Percentiles rank a stretch among this genome's conserved stretches.
These are phyloP conservation scores for Sanderia malayensis DNA, from an alignment of 30 jellyfish, hydroid and myxozoan genomes.

Conservation along the genomic window DNA sequence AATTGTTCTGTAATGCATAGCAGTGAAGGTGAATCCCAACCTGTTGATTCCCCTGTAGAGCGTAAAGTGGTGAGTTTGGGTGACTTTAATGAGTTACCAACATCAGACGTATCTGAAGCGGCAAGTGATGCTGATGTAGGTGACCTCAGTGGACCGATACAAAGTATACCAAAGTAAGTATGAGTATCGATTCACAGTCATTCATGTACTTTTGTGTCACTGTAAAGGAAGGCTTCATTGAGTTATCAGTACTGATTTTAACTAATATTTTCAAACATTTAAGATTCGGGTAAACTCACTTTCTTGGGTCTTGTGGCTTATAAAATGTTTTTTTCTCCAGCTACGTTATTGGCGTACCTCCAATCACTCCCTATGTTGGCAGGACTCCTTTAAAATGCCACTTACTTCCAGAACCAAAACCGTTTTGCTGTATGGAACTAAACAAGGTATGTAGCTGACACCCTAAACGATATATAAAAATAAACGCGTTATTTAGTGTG, in stretches of 20 bases:
- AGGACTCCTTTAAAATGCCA: constrained; percentile 66
- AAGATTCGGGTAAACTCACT: too few relatives aligned
- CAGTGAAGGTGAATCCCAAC: constrained; percentile 30
- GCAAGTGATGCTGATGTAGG: constrained; percentile 53
- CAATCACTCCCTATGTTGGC: constrained; percentile 67
- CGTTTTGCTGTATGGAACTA: constrained; percentile 64
- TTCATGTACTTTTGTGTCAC: too few relatives aligned
- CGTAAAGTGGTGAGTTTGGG: constrained; percentile 21
- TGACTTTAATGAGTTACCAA: constrained; percentile 58
- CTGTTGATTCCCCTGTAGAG: constrained; percentile 14
- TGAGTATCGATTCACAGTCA: too few relatives aligned
- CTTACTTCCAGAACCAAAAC: constrained; percentile 65
- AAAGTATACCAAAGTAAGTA: constrained; percentile 58
- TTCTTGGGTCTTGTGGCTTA: too few relatives aligned
- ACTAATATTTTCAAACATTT: too few relatives aligned
- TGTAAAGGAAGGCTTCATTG: too few relatives aligned
- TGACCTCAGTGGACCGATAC: constrained; percentile 2
- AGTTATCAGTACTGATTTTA: too few relatives aligned
- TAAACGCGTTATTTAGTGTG: too few relatives aligned
- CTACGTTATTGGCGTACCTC: constrained; percentile 64
- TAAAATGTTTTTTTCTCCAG: constrained; percentile 25
- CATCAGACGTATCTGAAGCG: constrained; percentile 52
- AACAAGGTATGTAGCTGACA: constrained; percentile 55
- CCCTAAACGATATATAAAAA: too few relatives aligned
- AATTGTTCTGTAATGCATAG: constrained; percentile 39